Evolutionary conservation across 2,797 vertebrate species (phyloP).

Genomic region (Tapera naevia): DNA sequence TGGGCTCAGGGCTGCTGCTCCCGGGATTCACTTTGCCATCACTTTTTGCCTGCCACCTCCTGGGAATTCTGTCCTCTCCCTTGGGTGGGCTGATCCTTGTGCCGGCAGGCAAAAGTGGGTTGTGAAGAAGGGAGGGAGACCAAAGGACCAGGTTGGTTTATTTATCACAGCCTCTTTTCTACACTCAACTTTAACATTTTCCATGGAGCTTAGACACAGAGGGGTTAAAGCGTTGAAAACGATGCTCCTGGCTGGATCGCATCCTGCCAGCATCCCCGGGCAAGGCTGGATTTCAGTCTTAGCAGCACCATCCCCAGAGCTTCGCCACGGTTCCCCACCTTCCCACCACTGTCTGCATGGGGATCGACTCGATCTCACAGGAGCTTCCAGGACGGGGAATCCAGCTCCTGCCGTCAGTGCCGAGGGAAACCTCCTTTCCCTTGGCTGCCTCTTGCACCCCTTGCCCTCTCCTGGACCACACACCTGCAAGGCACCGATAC

Average conservation of each 20-base stretch:
- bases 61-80: not conserved
- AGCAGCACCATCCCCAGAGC: not conserved
- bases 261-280: not conserved
- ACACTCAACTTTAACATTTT: not conserved
- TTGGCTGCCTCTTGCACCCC: not conserved
- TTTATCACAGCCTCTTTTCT: not conserved
- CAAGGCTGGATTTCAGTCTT: not conserved
- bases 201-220: not conserved
- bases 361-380: not conserved
- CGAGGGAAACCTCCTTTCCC: not conserved
- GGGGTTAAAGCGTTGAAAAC: not conserved
- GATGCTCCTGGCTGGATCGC: not conserved
- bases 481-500: rapidly evolving
- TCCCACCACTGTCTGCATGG: not conserved
- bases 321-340: rapidly evolving
- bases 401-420: rapidly evolving
- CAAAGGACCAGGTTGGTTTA: not conserved
- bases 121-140: not conserved
- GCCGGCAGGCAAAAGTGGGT: not conserved
- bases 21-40: not conserved
- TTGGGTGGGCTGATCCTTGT: not conserved
- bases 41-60: not conserved
- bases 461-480: not conserved
- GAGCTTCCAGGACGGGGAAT: not conserved
- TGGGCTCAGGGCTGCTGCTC: not conserved